phyloP scores from a whole-genome alignment of 1,140 invertebrate genomes.

The Caenorhabditis brenneri region DNA sequence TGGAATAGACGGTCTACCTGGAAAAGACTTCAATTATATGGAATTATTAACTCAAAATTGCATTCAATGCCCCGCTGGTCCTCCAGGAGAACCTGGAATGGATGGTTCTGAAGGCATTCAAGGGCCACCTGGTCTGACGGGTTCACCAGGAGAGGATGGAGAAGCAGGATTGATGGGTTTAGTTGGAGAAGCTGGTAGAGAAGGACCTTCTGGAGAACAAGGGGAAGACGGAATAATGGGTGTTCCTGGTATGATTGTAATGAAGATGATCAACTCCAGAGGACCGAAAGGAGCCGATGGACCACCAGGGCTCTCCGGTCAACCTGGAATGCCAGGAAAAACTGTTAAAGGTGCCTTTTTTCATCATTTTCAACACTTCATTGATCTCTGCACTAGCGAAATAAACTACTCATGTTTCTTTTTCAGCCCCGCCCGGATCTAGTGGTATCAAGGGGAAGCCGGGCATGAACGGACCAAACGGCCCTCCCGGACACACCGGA shows the following conservation, averaged over 20 bases:
- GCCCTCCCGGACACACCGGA: background rate
- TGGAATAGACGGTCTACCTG: background rate
- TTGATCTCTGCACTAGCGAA: too few species aligned
- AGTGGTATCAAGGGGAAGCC: background rate
- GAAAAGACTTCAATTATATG: constrained; percentile 23
- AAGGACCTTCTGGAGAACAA: background rate
- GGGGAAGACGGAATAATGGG: background rate
- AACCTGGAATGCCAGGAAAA: constrained; percentile 18
- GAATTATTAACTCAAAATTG: background rate
- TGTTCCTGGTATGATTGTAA: background rate
- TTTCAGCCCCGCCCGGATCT: background rate
- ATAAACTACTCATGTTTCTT: too few species aligned
- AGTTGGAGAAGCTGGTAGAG: background rate
- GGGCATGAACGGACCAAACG: background rate
- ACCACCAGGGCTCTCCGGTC: background rate
- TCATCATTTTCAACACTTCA: background rate
- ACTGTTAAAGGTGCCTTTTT: background rate
- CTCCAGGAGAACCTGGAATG: background rate
- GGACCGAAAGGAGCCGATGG: background rate
- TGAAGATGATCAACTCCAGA: constrained; percentile 9
- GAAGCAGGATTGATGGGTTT: background rate
- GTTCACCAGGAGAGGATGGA: background rate
- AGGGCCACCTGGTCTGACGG: background rate
- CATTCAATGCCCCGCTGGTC: background rate
- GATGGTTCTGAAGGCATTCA: constrained; percentile 4